Evolutionary conservation across 2,113 vertebrate genomes (phyloP).

Genomic region (Anguilla rostrata): DNA sequence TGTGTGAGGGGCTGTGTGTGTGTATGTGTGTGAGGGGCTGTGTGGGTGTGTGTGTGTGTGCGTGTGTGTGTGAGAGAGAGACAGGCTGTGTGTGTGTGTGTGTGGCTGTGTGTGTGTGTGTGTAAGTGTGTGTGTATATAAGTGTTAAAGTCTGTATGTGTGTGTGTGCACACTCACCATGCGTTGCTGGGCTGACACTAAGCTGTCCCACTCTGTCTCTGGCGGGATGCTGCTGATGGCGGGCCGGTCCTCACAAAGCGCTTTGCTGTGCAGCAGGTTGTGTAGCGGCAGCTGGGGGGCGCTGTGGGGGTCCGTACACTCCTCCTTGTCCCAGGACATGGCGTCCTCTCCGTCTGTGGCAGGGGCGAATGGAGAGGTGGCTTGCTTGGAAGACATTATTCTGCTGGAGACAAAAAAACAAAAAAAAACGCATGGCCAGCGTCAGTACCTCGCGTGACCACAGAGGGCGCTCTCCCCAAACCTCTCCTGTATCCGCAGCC

Average conservation of each 20-base stretch:
- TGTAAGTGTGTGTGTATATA: neutral
- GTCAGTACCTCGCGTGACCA: neutral
- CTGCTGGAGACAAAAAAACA: slow-evolving; percentile 54
- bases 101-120: neutral
- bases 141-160: neutral
- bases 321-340: slow-evolving; percentile 77
- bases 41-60: neutral
- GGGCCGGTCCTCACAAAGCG: slow-evolving; percentile 79
- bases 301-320: slow-evolving; percentile 70
- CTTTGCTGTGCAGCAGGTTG: slow-evolving; percentile 79
- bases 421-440: neutral
- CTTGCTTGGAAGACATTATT: slow-evolving; percentile 96
- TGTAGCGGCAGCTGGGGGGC: slow-evolving; percentile 75
- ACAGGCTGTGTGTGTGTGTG: neutral
- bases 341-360: slow-evolving; percentile 82
- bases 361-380: slow-evolving; percentile 87
- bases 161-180: slow-evolving; percentile 72
- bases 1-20: slow-evolving; percentile 26
- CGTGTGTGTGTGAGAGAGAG: neutral
- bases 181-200: slow-evolving; percentile 79
- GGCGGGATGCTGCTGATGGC: slow-evolving; percentile 77
- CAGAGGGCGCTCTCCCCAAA: neutral
- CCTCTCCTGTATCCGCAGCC: neutral
- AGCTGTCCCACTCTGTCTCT: slow-evolving; percentile 83
- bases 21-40: neutral